phyloP scores from a whole-genome alignment of 2,888 invertebrate species.

The Invenusta paracnida region DNA sequence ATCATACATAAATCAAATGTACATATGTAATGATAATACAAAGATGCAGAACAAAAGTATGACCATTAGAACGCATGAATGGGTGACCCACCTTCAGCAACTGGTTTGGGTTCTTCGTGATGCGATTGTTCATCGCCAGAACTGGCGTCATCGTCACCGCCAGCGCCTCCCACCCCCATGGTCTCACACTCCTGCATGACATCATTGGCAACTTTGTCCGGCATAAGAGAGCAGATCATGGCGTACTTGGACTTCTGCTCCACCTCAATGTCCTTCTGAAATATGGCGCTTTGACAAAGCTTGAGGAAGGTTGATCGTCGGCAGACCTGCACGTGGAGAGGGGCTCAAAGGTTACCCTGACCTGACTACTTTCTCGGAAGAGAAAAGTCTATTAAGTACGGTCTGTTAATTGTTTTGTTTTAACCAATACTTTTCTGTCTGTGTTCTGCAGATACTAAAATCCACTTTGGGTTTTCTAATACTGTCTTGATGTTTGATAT shows the following conservation, averaged over 20 bases:
- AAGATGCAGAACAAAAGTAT: too few species aligned
- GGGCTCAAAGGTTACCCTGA: neutral
- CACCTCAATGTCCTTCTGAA: constrained; percentile 39
- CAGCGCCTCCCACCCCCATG: constrained; percentile 49
- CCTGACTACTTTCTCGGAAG: too few species aligned
- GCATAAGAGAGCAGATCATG: constrained; percentile 79
- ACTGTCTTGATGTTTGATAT: too few species aligned
- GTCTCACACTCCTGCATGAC: constrained; percentile 51
- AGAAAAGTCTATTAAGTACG: too few species aligned
- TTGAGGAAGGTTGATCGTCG: constrained; percentile 41
- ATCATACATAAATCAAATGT: too few species aligned
- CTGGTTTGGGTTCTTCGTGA: neutral
- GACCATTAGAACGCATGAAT: too few species aligned
- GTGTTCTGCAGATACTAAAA: too few species aligned
- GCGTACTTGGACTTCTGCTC: constrained; percentile 43
- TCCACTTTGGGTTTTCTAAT: too few species aligned
- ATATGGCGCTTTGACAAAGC: constrained; percentile 39
- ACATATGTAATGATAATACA: too few species aligned
- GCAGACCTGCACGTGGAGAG: constrained; percentile 37
- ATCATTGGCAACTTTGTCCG: constrained; percentile 75
- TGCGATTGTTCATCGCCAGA: constrained; percentile 39
- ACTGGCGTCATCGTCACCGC: constrained; percentile 46
- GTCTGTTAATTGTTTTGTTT: too few species aligned
- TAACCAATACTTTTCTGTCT: too few species aligned
- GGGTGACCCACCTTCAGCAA: neutral